A percentile compares a stretch with the other conserved stretches of the same genome.
Conservation (phyloP, 2,113 vertebrate species). For the Sisor rabdophorus region DNA sequence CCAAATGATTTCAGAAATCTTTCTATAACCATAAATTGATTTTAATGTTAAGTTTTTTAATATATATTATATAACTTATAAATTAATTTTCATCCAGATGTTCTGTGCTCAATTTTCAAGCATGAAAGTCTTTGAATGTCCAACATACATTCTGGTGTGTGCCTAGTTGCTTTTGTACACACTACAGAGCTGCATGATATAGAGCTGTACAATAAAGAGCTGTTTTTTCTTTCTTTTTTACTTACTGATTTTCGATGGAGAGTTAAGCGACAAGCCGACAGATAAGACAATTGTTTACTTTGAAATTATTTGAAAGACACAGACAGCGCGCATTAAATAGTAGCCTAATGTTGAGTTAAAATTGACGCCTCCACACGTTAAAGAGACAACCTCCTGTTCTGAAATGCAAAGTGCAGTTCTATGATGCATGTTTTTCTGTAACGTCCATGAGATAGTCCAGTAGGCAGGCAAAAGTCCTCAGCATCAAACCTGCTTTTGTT, state of each 20-base stretch:
- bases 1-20: constrained; percentile 63
- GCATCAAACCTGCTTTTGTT: constrained; percentile 47
- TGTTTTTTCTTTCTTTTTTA: not conserved
- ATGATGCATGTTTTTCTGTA: constrained; percentile 62
- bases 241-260: not conserved
- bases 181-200: constrained; percentile 7
- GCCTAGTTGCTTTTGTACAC: constrained; percentile 15
- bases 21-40: constrained; percentile 40
- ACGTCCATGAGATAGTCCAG: constrained; percentile 56
- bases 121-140: constrained; percentile 26
- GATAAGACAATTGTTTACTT: not conserved
- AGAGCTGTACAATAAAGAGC: no score
- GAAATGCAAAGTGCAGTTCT: constrained; percentile 64
- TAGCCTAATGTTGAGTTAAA: constrained; percentile 12
- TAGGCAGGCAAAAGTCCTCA: constrained; percentile 60
- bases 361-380: not conserved
- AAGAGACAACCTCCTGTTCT: constrained; percentile 51
- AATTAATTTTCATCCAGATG: constrained; percentile 12
- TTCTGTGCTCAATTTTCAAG: constrained; percentile 22
- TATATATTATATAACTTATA: not conserved
- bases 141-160: not conserved
- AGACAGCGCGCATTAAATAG: not conserved
- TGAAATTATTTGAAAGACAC: not conserved
- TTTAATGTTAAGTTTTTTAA: constrained; percentile 40
- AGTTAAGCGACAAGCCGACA: not conserved